phyloP scores from a whole-genome alignment of 2,797 vertebrate species.

The Notolepis coatsorum region DNA sequence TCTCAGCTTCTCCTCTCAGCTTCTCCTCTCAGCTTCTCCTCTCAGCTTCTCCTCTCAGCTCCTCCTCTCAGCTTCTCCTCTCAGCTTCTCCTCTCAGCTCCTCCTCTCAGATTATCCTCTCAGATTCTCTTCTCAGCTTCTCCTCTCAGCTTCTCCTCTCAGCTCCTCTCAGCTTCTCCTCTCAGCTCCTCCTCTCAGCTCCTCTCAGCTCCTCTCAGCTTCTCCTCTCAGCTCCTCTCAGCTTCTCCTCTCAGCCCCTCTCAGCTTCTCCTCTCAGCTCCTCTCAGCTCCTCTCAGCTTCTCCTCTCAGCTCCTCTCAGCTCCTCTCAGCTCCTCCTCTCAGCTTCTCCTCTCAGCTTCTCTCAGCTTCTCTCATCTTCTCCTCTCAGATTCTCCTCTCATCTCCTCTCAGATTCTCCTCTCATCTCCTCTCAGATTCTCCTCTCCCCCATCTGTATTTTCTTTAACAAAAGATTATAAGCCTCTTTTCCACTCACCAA shows the following conservation, averaged over 20 bases:
- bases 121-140: no score
- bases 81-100: no score
- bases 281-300: background rate
- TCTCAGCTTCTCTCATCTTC: background rate
- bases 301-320: background rate
- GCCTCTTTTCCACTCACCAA: constrained; percentile 22
- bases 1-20: no score
- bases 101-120: no score
- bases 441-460: constrained; percentile 20
- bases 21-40: no score
- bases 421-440: background rate
- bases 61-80: no score
- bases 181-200: background rate
- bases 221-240: background rate
- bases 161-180: background rate
- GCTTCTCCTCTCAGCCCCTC: background rate
- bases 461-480: constrained; percentile 28
- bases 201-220: background rate
- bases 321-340: background rate
- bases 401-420: constrained; percentile 10
- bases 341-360: background rate
- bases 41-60: no score
- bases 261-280: background rate
- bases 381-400: background rate
- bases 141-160: background rate